Evolutionary conservation across 2,888 invertebrate genomes (phyloP), one percentile per base, ranked within the genome.

Genomic region (Globia sparganii): DNA sequence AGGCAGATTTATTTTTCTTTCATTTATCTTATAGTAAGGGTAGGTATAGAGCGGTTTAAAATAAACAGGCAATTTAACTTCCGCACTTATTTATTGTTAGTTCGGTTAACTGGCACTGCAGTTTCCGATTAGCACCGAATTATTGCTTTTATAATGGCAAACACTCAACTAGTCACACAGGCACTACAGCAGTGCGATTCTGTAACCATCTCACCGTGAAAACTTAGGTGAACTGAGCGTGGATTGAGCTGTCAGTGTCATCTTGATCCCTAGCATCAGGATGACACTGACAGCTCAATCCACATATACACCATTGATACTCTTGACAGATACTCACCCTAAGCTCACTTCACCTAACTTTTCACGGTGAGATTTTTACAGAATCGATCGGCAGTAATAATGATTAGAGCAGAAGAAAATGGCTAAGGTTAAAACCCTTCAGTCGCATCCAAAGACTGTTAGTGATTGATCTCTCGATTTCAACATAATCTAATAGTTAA

Each of bases 401-500:
- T 6, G 5, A n/a, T 9, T 68, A 25, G 18, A n/a, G 53, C 56
- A 28, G 56, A 56, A 21, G 40, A 25, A 53, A 25, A 21, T 28
- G 11, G 25, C 37, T 2, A 25, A 31, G 11, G 25, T 28, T 2
- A 25, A 31, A 65, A n/a, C 18, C n/a, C 65, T 43, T 13, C 21
- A 43, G 13, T 34, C 15, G 43, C 31, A 31, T 40, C 3, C 13
- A 31, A n/a, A 53, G 4, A 67, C 3, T 31, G 72, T 70, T 49
- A 25, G 49, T 21, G 31, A 73, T 73, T 34, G 43, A 74, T 73
- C 58, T 73, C 43, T 43, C 58, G n/a, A 68, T 64, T 75, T 40
- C 46, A 81, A 75, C 64, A 40, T 40, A 28, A 37, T 58, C 59
- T 65, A 11, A 56, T 64, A 58, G 62, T 61, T 61, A 70, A 81